Base-by-base conservation (phyloP, 1,140 invertebrate genomes). In the Diabrotica undecimpunctata region DNA sequence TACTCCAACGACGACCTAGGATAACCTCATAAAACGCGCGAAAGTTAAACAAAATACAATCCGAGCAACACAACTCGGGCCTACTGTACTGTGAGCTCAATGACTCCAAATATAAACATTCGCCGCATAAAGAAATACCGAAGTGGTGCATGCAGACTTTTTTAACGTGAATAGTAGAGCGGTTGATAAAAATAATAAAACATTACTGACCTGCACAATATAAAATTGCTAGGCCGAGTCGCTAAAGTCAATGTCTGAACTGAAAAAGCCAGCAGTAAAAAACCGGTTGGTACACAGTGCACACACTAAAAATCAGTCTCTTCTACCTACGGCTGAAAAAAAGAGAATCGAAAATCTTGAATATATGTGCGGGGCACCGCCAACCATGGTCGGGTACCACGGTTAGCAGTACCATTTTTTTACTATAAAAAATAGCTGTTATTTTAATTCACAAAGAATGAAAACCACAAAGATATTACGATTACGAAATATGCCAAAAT, bases 191-290 rank as follows among this genome's bases (percentile, higher is more conserved):
- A 67, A 69, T 71, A 71, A 71, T 71, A 71, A 71, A 71, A 71
- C 70, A 71, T 71, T 69, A 71, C 70, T 71, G 70, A 71, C 70
- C 70, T 61, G 70, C 70, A 67, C 70, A 71, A 71, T 71, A 69
- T 67, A 69, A 69, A 71, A 69, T 71, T 64, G 67, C 65, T 64
- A 64, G 66, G 58, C 69, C 61, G 56, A 59, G 66, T 66, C 64
- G 62, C 59, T 62, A 65, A 64, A 71, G 67, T 71, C 67, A 68
- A 69, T 65, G 69, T 64, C 65, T 70, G 69, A 62, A 66, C 67
- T 70, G 61, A 70, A 71, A 71, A 71, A 64, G 41, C 41, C 69
- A 71, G 69, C 69, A 71, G 69, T 71, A 71, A 71, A 71, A 69
- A 71, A 71, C 69, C 69, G 69, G 69, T 71, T 71, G 54, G 61